phyloP scores from a whole-genome alignment of 2,797 vertebrate genomes.

The Coranthus polyacanthus region DNA sequence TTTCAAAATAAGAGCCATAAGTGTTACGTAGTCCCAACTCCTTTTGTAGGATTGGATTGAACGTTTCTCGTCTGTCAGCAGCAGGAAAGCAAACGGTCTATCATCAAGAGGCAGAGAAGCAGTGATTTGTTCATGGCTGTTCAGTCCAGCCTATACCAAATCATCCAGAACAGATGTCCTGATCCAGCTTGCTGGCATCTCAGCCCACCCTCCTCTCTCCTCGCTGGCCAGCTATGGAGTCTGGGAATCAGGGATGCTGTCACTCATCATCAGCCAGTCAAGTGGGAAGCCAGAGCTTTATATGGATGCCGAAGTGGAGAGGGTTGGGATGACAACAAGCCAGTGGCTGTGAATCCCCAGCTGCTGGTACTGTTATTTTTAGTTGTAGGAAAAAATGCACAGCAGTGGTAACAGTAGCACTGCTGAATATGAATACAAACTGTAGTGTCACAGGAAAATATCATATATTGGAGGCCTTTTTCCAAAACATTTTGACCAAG shows the following conservation, averaged over 20 bases:
- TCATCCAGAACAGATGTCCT: conserved; percentile 54
- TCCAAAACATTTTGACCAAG: too few relatives aligned
- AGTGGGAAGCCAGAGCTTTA: conserved; percentile 65
- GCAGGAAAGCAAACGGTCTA: conserved; percentile 52
- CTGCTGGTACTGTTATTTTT: conserved; percentile 44
- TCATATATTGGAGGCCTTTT: too few relatives aligned
- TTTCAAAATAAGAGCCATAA: too few relatives aligned
- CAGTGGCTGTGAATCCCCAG: conserved; percentile 51
- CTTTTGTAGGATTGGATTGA: conserved; percentile 18
- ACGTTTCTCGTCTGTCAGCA: conserved; percentile 48
- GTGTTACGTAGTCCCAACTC: too few relatives aligned
- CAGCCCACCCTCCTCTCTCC: conserved; percentile 31
- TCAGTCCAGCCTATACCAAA: conserved; percentile 48
- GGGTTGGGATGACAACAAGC: conserved; percentile 44
- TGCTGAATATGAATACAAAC: too few relatives aligned
- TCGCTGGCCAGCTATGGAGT: conserved; percentile 34
- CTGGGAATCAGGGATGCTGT: conserved; percentile 70
- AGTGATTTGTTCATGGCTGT: conserved; percentile 49
- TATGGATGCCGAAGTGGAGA: conserved; percentile 56
- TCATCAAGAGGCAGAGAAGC: conserved; percentile 43
- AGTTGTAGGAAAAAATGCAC: conserved; percentile 25
- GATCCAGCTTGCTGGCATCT: conserved; percentile 66
- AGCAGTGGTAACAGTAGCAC: not conserved
- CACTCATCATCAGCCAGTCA: conserved; percentile 66
- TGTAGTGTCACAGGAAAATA: too few relatives aligned